These are phyloP conservation scores for Dreissena rostriformis DNA, from an alignment of 1,140 invertebrate species.

Conservation along the genomic window DNA sequence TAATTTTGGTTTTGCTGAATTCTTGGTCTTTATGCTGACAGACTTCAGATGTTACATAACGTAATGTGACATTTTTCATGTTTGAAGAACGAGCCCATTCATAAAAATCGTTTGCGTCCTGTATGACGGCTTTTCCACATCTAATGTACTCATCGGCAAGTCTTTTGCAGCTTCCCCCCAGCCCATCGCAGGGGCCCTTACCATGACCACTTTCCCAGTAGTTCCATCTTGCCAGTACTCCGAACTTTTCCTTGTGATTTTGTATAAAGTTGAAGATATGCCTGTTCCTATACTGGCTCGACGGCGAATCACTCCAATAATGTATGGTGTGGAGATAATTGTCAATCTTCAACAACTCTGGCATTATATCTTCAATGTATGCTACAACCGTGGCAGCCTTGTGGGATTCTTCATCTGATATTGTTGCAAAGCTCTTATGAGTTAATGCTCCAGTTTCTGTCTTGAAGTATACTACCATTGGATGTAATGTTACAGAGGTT, in stretches of 20 bases:
- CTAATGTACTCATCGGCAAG: constrained; percentile 35
- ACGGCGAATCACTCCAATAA: constrained; percentile 56
- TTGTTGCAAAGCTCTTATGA: constrained; percentile 52
- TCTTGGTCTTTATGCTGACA: not conserved
- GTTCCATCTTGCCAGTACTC: constrained; percentile 27
- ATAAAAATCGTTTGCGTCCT: constrained; percentile 49
- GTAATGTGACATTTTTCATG: constrained; percentile 7
- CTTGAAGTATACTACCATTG: constrained; percentile 43
- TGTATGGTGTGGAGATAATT: constrained; percentile 13
- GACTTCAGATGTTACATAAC: not conserved
- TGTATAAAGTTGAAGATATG: constrained; percentile 32
- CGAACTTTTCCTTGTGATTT: constrained; percentile 16
- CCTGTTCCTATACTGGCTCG: constrained; percentile 57
- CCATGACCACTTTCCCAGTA: constrained; percentile 55
- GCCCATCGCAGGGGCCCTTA: constrained; percentile 52
- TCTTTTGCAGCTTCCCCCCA: constrained; percentile 39
- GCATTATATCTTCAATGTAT: constrained; percentile 6
- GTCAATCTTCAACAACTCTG: constrained; percentile 17
- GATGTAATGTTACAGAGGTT: constrained; percentile 53
- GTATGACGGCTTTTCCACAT: constrained; percentile 27
- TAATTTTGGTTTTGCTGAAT: not conserved
- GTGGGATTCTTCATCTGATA: constrained; percentile 55
- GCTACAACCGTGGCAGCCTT: constrained; percentile 41
- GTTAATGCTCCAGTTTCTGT: not conserved
- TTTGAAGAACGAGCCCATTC: not conserved